A percentile compares a stretch with the other conserved stretches of the same genome.
Evolutionary conservation across 2,797 vertebrate species (phyloP).

Genomic region (Lepilemur ruficaudatus): DNA sequence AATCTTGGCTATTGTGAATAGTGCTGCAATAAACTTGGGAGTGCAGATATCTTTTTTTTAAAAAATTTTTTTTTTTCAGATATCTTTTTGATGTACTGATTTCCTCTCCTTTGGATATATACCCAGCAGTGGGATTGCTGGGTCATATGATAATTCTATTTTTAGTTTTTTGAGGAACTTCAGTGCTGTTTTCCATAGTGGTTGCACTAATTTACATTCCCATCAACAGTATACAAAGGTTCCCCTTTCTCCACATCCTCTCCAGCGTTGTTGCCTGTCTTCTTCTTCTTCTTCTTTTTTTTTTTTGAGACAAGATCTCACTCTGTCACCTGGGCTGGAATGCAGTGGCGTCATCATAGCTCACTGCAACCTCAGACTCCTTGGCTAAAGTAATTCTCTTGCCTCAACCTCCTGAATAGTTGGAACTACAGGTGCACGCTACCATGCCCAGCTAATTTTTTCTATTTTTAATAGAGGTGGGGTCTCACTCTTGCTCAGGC

Average conservation of each 20-base stretch:
- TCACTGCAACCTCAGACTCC: neutral
- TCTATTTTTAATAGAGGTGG: neutral
- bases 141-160: neutral
- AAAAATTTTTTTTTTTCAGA: too few relatives aligned
- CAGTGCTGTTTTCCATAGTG: neutral
- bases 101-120: neutral
- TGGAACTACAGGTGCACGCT: neutral
- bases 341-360: neutral
- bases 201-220: neutral
- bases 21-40: neutral
- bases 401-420: neutral
- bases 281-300: neutral
- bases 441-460: neutral
- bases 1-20: neutral
- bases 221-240: neutral
- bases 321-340: neutral
- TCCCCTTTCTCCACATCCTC: neutral
- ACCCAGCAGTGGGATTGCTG: neutral
- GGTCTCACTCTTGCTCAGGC: neutral
- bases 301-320: neutral
- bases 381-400: neutral
- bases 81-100: neutral
- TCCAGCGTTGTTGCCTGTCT: neutral
- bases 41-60: neutral
- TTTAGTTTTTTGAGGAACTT: neutral